Conservation (phyloP, 1,140 invertebrate species). For the Argopecten irradians region DNA sequence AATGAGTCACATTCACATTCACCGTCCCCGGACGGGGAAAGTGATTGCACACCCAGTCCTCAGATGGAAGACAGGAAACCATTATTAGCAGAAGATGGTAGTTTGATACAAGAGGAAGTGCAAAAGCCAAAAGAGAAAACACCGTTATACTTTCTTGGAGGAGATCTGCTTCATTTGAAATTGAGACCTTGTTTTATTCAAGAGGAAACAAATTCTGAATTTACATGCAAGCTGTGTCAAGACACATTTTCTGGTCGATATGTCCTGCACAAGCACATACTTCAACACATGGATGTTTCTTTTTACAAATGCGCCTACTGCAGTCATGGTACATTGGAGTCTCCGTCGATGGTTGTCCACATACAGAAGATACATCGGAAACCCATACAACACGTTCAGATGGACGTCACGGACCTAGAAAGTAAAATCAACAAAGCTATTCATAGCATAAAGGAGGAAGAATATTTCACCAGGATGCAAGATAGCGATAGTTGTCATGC, state of each 20-base stretch:
- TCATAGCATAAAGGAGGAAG: slow-evolving; percentile 47
- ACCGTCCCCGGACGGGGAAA: background rate
- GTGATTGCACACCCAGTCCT: background rate
- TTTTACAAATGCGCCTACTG: slow-evolving; percentile 52
- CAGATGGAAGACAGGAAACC: background rate
- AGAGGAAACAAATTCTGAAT: slow-evolving; percentile 35
- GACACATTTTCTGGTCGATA: slow-evolving; percentile 45
- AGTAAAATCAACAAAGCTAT: slow-evolving; percentile 51
- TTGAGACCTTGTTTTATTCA: slow-evolving; percentile 45
- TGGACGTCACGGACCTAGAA: slow-evolving; percentile 37
- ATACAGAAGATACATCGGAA: slow-evolving; percentile 47
- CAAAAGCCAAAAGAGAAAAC: background rate
- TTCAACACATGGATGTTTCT: slow-evolving; percentile 48
- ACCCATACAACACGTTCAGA: slow-evolving; percentile 43
- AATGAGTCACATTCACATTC: background rate
- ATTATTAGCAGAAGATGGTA: background rate
- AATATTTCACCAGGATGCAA: slow-evolving; percentile 25
- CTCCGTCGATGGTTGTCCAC: slow-evolving; percentile 39
- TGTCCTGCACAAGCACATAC: slow-evolving; percentile 43
- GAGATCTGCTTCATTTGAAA: slow-evolving; percentile 48
- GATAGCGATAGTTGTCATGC: background rate
- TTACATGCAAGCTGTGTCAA: slow-evolving; percentile 39
- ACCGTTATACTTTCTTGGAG: slow-evolving; percentile 41
- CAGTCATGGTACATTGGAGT: slow-evolving; percentile 45
- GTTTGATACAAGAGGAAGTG: background rate